A percentile compares a stretch with the other conserved stretches of the same genome.
These are phyloP conservation scores for Syngnathus acus DNA, from an alignment of 2,797 vertebrate species.

Conservation along the genomic window DNA sequence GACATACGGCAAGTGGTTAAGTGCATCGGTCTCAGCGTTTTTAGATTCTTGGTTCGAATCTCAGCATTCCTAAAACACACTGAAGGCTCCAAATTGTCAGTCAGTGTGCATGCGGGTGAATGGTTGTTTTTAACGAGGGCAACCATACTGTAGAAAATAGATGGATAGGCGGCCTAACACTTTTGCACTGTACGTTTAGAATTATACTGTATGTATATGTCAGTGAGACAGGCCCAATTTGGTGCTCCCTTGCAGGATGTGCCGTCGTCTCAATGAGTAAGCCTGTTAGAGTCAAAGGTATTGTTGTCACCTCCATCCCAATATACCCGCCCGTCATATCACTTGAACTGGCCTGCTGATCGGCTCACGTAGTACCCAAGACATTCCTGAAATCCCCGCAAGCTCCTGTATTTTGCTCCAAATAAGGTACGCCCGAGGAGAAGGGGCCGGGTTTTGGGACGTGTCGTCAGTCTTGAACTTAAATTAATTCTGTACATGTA, in stretches of 20 bases:
- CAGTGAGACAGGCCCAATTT: conserved; percentile 42
- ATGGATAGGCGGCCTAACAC: not conserved
- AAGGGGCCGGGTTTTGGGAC: conserved; percentile 37
- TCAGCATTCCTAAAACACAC: too few species aligned
- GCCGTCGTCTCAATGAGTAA: conserved; percentile 30
- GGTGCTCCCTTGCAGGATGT: conserved; percentile 26
- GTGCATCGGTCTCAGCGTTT: too few species aligned
- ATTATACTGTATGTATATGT: conserved; percentile 27
- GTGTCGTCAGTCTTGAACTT: conserved; percentile 49
- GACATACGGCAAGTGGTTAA: too few species aligned
- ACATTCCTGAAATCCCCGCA: conserved; percentile 57
- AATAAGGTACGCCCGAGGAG: conserved; percentile 26
- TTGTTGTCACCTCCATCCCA: conserved; percentile 34
- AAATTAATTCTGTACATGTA: conserved; percentile 66
- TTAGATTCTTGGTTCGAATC: too few species aligned
- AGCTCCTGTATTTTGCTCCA: conserved; percentile 19
- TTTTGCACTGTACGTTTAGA: conserved; percentile 1
- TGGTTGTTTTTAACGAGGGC: too few species aligned
- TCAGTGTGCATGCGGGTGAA: too few species aligned
- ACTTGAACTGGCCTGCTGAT: conserved; percentile 38
- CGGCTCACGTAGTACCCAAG: conserved; percentile 39
- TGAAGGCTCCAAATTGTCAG: too few species aligned
- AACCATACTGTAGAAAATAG: too few species aligned
- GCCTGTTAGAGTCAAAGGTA: conserved; percentile 18
- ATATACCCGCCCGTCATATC: conserved; percentile 19